Base-by-base conservation (phyloP, 2,797 vertebrate species). In the Balearica regulorum region DNA sequence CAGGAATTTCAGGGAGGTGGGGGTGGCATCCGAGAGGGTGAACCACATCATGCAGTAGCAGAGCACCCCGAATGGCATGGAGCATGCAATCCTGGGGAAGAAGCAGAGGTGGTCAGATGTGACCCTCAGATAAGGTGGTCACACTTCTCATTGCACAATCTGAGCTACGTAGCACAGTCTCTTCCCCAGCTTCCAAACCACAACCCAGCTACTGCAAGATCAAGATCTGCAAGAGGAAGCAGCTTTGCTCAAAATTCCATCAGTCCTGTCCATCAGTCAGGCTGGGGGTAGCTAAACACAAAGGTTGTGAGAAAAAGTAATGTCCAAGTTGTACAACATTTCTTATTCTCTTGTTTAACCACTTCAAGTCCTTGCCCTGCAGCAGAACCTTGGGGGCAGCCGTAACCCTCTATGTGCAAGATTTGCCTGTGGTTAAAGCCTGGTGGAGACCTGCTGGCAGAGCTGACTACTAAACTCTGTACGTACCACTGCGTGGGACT, bases 21-120 rank as follows among this genome's bases (percentile, higher is more conserved):
- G 95, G 92, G 68, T 91, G 39, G 77, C 85, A 65, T 94, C 95
- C 1, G 37, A 76, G 13, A 98, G 98, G 41, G 97, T 94, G 61
- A 96, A 97, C 98, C 98, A 98, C 93, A 98, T 86, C 96, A 98
- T 48, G 62, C 98, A 85, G 57, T 98, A 98, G 77, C 95, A 98
- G 77, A 98, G 87, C 69, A 98, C 94, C 10, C 78, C 95, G 9
- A 98, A 94, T 0, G 98, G 98, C 51, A 94, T 97, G 86, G 98
- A 98, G 35, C 98, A 89, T 20, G 97, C 37, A 46, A 98, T 83
- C 98, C 98, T 98, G 97, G 19, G 93, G 78, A 77, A 69, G 75
- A 78, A 80, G 41, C 31, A 43, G 68, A 64, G 51, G 17, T n/a
- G 61, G 35, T 61, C 46, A 83, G 80, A 71, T 80, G 31, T 0